phyloP scores from a whole-genome alignment of 1,140 invertebrate species.

The Drosophila trapezifrons region DNA sequence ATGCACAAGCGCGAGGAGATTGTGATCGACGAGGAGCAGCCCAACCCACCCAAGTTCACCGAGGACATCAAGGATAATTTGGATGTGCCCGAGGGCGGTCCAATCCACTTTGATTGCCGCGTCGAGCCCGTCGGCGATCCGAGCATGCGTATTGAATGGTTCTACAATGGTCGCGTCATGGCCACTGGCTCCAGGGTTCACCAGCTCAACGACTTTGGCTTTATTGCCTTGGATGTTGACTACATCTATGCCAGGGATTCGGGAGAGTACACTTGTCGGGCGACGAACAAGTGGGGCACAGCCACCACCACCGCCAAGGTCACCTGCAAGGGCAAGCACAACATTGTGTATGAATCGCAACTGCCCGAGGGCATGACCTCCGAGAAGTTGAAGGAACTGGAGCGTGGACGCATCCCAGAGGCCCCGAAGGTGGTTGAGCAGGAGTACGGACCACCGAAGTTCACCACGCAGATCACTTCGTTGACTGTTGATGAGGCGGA shows the following conservation, averaged over 20 bases:
- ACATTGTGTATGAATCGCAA: conserved; percentile 96
- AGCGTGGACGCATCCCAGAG: conserved; percentile 91
- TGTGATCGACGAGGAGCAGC: conserved; percentile 91
- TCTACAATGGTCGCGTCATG: conserved; percentile 94
- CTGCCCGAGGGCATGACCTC: conserved; percentile 96
- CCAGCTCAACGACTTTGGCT: conserved; percentile 96
- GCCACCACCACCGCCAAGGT: conserved; percentile 93
- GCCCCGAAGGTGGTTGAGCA: conserved; percentile 88
- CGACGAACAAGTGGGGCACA: conserved; percentile 93
- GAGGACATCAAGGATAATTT: conserved; percentile 93
- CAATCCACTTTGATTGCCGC: conserved; percentile 95
- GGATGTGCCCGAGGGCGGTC: conserved; percentile 93
- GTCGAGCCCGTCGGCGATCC: conserved; percentile 94
- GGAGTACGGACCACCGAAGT: conserved; percentile 89
- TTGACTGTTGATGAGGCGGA: conserved; percentile 94
- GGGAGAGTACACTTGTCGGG: conserved; percentile 93
- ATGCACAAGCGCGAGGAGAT: conserved; percentile 94
- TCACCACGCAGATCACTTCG: conserved; percentile 93
- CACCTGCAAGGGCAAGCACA: conserved; percentile 92
- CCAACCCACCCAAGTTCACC: conserved; percentile 93
- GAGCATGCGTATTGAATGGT: conserved; percentile 96
- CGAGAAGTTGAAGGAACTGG: conserved; percentile 96
- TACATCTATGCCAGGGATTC: conserved; percentile 93
- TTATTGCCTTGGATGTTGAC: conserved; percentile 94
- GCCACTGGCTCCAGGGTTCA: conserved; percentile 95